Evolutionary conservation across 2,888 invertebrate species (phyloP), one percentile per base, ranked within the genome.

Genomic region (Andrena chrysosceles): DNA sequence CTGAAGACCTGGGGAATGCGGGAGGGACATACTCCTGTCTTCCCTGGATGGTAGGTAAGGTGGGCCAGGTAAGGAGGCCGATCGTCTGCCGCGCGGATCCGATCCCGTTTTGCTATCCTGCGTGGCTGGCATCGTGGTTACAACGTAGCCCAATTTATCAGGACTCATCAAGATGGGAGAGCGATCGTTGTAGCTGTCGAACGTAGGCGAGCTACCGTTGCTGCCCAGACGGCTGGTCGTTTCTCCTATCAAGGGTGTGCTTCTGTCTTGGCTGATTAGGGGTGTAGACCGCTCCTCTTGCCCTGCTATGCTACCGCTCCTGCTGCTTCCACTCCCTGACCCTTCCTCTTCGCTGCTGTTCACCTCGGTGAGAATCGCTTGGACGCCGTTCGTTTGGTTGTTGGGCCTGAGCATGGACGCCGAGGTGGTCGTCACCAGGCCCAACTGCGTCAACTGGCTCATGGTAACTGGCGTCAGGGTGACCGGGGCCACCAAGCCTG

Each of bases 381-480:
- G 91, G 0, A 83, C 10, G 64, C 35, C 88, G 54, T 81, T 84
- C 0, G n/a, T n/a, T 8, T 81, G 77, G 2, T 83, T 83, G 77
- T 33, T 85, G 33, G 56, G 66, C 66, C 70, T 89, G 77, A 78
- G 82, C 80, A 89, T 89, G 29, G 95, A 94, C 48, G 95, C 95
- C 31, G 95, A 94, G 0, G 95, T 95, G 35, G 94, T 94, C 54
- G 94, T 94, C 1, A 94, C 91, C 16, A 94, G 89, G 59, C 94
- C 95, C 85, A 94, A 94, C 62, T 95, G 94, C 0, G 95, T 95
- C 42, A 96, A 92, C 91, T 96, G 96, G 23, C 96, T 95, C 84
- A 96, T 95, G 4, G 96, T 95, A 90, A 96, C 95, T 0, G 96
- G 95, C 0, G 95, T 94, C 54, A 95, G 89, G 1, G 95, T 94